Evolutionary conservation across 2,888 invertebrate species (phyloP), one percentile per base, ranked within the genome.

Genomic region (Drosophila falleni): DNA sequence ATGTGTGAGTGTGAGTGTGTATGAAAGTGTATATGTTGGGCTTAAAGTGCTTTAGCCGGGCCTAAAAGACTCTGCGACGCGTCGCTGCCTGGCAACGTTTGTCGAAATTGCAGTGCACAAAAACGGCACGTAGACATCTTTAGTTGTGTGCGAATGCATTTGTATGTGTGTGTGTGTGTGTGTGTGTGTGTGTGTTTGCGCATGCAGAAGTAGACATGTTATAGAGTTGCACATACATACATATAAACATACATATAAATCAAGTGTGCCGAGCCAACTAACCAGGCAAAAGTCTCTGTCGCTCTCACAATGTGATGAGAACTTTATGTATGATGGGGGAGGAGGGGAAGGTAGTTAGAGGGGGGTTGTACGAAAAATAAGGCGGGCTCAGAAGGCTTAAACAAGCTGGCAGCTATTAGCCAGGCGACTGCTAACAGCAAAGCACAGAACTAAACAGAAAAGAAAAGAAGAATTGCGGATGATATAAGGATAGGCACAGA

Each of bases 331-430:
- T 13, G 35, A n/a, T 39, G 55, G 13, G 62, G 3, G 23, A 3
- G 23, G 23, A 4, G 23, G 23, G 23, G 23, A 3, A 23, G 23
- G 23, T 1, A 4, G 23, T 2, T 3, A 23, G 16, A 8, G 39
- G 26, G n/a, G 54, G 66, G 67, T 44, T 58, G 29, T 29, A 29
- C 4, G 29, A 29, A 29, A 29, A 29, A 29, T 29, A 29, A 29
- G 73, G 69, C 55, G 54, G 53, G 61, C 26, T 58, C 56, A 50
- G 60, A 56, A 62, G 63, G 67, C 75, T 88, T 83, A 83, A 76
- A 71, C 83, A 81, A 87, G 80, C 81, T 81, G 74, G 70, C 71
- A 75, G 80, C 89, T 89, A 87, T 87, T 87, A 85, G 87, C 76
- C 78, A 72, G 74, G 73, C 73, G 54, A 71, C 70, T 81, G 62